Base-by-base conservation (phyloP, 1,140 invertebrate species). In the Proales similis region DNA sequence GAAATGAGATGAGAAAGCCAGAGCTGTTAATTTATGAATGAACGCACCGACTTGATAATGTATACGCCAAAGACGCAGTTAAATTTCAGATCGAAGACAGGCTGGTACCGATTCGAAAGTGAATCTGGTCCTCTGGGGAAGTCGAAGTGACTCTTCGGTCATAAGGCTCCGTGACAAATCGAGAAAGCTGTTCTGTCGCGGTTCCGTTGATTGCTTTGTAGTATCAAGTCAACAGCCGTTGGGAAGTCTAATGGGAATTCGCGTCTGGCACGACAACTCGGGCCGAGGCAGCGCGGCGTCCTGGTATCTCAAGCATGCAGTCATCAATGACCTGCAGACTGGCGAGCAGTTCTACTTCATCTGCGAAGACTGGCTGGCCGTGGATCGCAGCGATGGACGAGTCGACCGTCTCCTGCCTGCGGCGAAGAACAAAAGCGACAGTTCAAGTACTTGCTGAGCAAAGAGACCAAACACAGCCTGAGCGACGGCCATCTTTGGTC, bases 241-340 rank as follows among this genome's bases (percentile, higher is more conserved):
- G 3, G 75, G 75, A 1, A 65, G 69, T 7, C 64, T 75, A 6
- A 70, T 67, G n/a, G 74, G 72, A 63, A 65, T 76, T 17, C 66
- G 74, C 7, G 70, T 77, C 48, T 77, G 74, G 74, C 75, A 77
- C 64, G 75, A 77, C 66, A 77, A 77, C 62, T 67, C 68, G 26
- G 75, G 72, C 6, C 66, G 68, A 24, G 71, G 71, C 4, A 69
- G 70, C 48, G 48, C 66, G n/a, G 67, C 68, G 39, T 70, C 70
- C 22, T 77, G 75, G 74, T 76, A 70, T 60, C 66, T 75, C 7
- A 71, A 77, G 49, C 71, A 73, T 61, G 60, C 75, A 12, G 68
- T 71, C 24, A 57, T 77, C 9, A 70, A 68, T 1, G 74, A 77
- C 49, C 51, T 77, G 14, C 72, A 75, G 57, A 74, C 75, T 0